Conservation (phyloP, 35 echinoderm and acorn worm species). For the Heliocidaris tuberculata region DNA sequence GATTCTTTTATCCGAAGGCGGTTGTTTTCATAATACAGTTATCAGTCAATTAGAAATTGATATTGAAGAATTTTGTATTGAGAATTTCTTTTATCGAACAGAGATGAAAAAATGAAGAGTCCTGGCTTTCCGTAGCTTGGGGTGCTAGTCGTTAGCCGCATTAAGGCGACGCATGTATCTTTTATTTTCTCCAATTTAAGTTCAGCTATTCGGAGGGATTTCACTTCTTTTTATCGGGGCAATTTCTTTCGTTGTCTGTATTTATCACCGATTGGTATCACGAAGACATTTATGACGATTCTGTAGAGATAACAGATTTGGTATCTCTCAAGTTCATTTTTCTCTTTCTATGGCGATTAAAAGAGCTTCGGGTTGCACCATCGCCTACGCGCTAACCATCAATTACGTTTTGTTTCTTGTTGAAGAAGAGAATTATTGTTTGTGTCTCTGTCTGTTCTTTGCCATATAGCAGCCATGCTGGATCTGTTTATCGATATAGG, state of each 20-base stretch:
- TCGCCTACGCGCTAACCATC: background rate
- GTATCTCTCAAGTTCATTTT: background rate
- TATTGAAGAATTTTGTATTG: background rate
- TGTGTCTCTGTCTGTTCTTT: background rate
- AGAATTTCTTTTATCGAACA: background rate
- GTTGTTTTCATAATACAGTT: conserved; percentile 18
- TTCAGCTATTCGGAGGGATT: background rate
- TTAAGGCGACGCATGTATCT: background rate
- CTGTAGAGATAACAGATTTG: background rate
- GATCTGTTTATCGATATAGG: background rate
- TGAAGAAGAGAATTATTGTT: background rate
- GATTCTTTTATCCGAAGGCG: background rate
- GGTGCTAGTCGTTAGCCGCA: background rate
- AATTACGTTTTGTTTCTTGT: background rate
- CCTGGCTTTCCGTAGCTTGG: background rate
- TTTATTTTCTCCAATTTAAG: background rate
- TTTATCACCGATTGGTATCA: background rate
- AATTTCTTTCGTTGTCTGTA: background rate
- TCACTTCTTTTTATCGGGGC: background rate
- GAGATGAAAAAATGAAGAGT: background rate
- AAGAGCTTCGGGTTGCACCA: background rate
- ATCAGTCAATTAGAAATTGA: conserved; percentile 6
- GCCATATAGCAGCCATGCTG: background rate
- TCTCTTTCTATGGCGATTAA: background rate
- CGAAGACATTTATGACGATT: background rate